Evolutionary conservation across 2,797 vertebrate species (phyloP).

Genomic region (Sebastolobus alascanus): DNA sequence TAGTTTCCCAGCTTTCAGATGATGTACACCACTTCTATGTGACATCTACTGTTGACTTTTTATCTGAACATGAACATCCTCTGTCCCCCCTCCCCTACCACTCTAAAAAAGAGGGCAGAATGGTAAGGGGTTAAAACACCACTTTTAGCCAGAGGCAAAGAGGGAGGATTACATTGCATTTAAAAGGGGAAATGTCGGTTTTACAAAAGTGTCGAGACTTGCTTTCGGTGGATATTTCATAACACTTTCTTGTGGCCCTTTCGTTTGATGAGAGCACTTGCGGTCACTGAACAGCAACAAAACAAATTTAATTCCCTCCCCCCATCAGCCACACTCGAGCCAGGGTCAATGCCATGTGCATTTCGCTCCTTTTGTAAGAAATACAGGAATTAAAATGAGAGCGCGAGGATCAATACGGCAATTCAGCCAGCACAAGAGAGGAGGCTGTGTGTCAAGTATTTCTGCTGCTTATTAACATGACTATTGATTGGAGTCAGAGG

Average conservation of each 20-base stretch:
- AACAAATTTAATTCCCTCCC: conserved; percentile 61
- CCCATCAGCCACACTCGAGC: conserved; percentile 55
- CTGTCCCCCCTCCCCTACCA: too few species aligned
- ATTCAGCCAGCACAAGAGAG: conserved; percentile 73
- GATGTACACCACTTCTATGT: too few species aligned
- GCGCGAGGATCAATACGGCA: conserved; percentile 76
- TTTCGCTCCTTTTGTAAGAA: conserved; percentile 77
- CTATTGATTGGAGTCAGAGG: conserved; percentile 81
- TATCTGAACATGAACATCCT: too few species aligned
- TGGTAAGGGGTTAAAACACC: neutral
- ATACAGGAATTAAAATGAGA: conserved; percentile 80
- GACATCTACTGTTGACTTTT: too few species aligned
- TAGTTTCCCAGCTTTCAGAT: too few species aligned
- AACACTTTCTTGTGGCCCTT: conserved; percentile 19
- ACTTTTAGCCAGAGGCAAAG: conserved; percentile 1
- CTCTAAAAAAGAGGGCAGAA: too few species aligned
- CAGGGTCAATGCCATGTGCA: conserved; percentile 68
- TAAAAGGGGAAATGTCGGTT: conserved; percentile 13
- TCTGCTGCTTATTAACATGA: conserved; percentile 83
- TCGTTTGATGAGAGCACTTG: conserved; percentile 38
- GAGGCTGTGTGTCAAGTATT: conserved; percentile 75
- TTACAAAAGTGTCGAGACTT: neutral
- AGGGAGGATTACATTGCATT: conserved; percentile 10
- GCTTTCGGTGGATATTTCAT: conserved; percentile 13
- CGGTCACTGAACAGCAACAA: conserved; percentile 63